Percentiles rank a stretch among this genome's conserved stretches.
Evolutionary conservation across 2,888 invertebrate species (phyloP).

Genomic region (Muscina levida): DNA sequence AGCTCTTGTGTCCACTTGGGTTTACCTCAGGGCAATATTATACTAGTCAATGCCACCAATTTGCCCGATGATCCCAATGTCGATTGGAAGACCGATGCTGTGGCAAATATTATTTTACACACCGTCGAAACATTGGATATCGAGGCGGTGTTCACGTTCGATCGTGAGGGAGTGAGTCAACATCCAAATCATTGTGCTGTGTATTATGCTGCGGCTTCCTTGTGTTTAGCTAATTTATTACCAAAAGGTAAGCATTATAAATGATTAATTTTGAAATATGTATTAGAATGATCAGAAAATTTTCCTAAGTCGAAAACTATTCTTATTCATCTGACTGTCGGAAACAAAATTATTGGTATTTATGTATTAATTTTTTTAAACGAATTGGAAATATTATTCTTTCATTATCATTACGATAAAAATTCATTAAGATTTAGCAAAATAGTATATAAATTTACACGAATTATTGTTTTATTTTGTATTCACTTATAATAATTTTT

Average conservation of each 20-base stretch:
- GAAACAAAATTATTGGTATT: conserved; percentile 38
- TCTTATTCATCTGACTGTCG: too few species aligned
- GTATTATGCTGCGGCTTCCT: conserved; percentile 89
- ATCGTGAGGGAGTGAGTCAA: conserved; percentile 94
- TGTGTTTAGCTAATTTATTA: conserved; percentile 88
- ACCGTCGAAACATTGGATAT: conserved; percentile 88
- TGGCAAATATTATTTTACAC: conserved; percentile 84
- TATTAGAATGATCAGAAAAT: too few species aligned
- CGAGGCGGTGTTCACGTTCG: conserved; percentile 95
- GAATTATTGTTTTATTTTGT: too few species aligned
- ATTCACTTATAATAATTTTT: too few species aligned
- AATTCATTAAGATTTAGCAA: too few species aligned
- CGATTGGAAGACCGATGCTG: conserved; percentile 87
- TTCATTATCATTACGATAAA: too few species aligned
- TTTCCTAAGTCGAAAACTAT: too few species aligned
- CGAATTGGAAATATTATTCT: too few species aligned
- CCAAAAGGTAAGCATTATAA: conserved; percentile 85
- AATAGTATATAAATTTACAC: too few species aligned
- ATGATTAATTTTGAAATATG: too few species aligned
- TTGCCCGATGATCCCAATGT: conserved; percentile 88
- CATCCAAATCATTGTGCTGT: conserved; percentile 95
- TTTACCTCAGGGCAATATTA: conserved; percentile 88
- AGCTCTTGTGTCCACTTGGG: conserved; percentile 90
- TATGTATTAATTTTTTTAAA: too few species aligned
- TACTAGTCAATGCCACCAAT: conserved; percentile 85